Base-by-base conservation (phyloP, 2,113 vertebrate species). In the Anser cygnoides region DNA sequence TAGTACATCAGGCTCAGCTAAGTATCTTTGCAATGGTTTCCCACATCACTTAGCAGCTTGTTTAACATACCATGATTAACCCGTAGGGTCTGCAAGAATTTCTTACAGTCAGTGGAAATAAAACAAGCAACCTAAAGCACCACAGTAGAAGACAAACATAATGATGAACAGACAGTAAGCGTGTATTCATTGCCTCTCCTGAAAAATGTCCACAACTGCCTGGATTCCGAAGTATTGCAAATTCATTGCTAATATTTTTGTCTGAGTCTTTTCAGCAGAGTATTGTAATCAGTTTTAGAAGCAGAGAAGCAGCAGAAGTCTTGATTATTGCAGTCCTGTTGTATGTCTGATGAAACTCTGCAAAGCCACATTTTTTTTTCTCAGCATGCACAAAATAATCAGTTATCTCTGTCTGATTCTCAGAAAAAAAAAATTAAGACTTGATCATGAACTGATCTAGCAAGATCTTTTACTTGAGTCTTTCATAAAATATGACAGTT, bases 11-110 rank as follows among this genome's bases (percentile, higher is more conserved):
- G 67, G n/a, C 75, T 81, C 79, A 35, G 87, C 52, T 61, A 54
- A 90, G 74, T 50, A 44, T 87, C 95, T 95, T 80, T 93, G 89
- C 90, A 41, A 54, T 91, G 75, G 66, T 85, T 96, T 94, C 88
- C 78, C 79, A 83, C 75, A 82, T 68, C 89, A 62, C 80, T 94
- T 93, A 90, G 55, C 70, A 93, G 73, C 81, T 89, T 77, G 50
- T 89, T 96, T 90, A 87, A 77, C 3, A 4, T 46, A 41, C 37
- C 55, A 10, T 31, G 83, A 84, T 89, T 74, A 77, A 90, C 86
- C 61, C 73, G 31, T 21, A 55, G 82, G 70, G 62, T 84, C 76
- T 72, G 76, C 71, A 95, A 73, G 91, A 80, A 33, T 93, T 85
- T 91, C 93, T 74, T 61, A 50, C 71, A 49, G 44, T 58, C 71